phyloP scores from a whole-genome alignment of 2,797 vertebrate genomes.

The Artibeus jamaicensis region DNA sequence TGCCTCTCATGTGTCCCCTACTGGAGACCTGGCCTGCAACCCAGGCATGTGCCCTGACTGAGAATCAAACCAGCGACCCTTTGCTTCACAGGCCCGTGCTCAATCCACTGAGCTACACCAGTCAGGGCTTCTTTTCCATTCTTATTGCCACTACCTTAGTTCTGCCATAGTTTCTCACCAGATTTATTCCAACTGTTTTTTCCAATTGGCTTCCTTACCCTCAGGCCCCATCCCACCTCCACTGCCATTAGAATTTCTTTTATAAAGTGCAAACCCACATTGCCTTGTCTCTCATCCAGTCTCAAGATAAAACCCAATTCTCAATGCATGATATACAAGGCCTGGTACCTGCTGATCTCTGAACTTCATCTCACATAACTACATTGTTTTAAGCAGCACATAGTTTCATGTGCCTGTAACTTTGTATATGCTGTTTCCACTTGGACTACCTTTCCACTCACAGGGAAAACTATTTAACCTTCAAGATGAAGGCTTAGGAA shows the following conservation, averaged over 20 bases:
- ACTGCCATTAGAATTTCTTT: not conserved
- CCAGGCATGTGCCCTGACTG: no score
- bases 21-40: no score
- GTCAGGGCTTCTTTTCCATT: not conserved
- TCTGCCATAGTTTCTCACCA: not conserved
- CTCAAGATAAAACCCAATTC: not conserved
- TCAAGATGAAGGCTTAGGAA: not conserved
- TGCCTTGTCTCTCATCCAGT: not conserved
- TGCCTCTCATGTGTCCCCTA: no score
- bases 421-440: not conserved
- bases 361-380: not conserved
- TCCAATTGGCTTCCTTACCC: not conserved
- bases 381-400: not conserved
- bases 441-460: not conserved
- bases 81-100: no score
- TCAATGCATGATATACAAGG: not conserved
- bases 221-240: not conserved
- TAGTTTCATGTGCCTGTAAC: not conserved
- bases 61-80: no score
- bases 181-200: not conserved
- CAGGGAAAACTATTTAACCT: conserved; percentile 1
- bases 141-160: not conserved
- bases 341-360: not conserved
- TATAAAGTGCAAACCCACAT: not conserved
- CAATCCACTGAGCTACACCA: no score